phyloP scores from a whole-genome alignment of 2,797 vertebrate species.

The Sus cebifrons region DNA sequence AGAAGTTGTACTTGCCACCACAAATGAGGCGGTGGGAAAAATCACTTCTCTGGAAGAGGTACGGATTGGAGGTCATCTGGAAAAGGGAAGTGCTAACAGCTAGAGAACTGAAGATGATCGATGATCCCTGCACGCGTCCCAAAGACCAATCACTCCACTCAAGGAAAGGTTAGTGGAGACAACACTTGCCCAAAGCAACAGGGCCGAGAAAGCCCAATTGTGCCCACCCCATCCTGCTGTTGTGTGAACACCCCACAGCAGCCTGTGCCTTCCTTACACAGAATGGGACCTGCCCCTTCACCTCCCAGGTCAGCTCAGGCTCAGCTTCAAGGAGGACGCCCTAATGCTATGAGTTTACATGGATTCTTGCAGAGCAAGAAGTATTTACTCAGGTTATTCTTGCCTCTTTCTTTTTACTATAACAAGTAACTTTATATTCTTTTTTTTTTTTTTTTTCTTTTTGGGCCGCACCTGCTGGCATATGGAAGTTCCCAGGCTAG shows the following conservation, averaged over 20 bases:
- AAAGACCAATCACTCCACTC: neutral
- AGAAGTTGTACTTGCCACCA: neutral
- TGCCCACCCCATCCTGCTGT: neutral
- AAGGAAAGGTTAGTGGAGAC: neutral
- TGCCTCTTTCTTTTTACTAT: neutral
- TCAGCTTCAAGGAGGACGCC: neutral
- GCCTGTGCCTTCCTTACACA: neutral
- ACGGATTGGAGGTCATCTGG: neutral
- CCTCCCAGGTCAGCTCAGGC: neutral
- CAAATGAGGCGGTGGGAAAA: neutral
- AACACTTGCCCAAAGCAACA: neutral
- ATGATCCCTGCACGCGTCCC: rapidly evolving
- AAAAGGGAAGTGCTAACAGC: neutral
- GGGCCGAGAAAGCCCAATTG: neutral
- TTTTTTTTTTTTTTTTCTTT: no score
- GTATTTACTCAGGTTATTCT: neutral
- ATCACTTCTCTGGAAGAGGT: neutral
- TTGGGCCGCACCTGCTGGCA: no score
- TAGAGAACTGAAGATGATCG: rapidly evolving
- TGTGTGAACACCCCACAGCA: neutral
- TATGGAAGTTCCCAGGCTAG: no score
- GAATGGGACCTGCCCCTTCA: neutral
- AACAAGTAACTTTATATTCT: neutral
- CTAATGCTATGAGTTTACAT: constrained; percentile 42
- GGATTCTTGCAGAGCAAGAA: constrained; percentile 50